phyloP scores from a whole-genome alignment of 2,888 invertebrate species.

The Mechanitis messenoides region DNA sequence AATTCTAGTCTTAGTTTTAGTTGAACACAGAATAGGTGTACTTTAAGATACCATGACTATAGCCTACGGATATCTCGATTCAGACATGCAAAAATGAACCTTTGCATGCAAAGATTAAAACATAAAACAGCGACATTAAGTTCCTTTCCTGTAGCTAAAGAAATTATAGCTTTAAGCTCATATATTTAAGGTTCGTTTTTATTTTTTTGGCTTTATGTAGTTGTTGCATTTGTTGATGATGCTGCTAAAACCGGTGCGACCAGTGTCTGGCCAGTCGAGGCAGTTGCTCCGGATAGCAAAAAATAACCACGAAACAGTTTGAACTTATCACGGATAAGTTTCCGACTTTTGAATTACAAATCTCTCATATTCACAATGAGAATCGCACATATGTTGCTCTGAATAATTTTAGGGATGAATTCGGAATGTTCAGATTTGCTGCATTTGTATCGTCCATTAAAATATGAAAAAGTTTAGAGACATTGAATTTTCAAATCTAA shows the following conservation, averaged over 20 bases:
- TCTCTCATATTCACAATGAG: slow-evolving; percentile 11
- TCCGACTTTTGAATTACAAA: slow-evolving; percentile 34
- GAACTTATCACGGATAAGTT: slow-evolving; percentile 42
- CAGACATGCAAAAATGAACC: slow-evolving; percentile 35
- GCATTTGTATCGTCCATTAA: no score
- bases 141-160: neutral
- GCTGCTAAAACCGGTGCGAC: slow-evolving; percentile 56
- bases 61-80: slow-evolving; percentile 46
- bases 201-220: neutral
- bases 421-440: neutral
- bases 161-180: slow-evolving; percentile 12
- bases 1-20: slow-evolving; percentile 32
- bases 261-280: slow-evolving; percentile 52
- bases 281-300: slow-evolving; percentile 57
- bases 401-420: neutral
- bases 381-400: neutral
- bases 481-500: no score
- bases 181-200: slow-evolving; percentile 30
- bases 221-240: slow-evolving; percentile 32
- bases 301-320: slow-evolving; percentile 49
- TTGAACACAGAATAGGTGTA: slow-evolving; percentile 37
- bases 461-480: no score
- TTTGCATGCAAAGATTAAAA: slow-evolving; percentile 31
- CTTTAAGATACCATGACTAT: slow-evolving; percentile 38
- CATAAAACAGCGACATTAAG: slow-evolving; percentile 29